A percentile compares a stretch with the other conserved stretches of the same genome.
Evolutionary conservation across 2,888 invertebrate genomes (phyloP).

Genomic region (Sinentomon sp.): DNA sequence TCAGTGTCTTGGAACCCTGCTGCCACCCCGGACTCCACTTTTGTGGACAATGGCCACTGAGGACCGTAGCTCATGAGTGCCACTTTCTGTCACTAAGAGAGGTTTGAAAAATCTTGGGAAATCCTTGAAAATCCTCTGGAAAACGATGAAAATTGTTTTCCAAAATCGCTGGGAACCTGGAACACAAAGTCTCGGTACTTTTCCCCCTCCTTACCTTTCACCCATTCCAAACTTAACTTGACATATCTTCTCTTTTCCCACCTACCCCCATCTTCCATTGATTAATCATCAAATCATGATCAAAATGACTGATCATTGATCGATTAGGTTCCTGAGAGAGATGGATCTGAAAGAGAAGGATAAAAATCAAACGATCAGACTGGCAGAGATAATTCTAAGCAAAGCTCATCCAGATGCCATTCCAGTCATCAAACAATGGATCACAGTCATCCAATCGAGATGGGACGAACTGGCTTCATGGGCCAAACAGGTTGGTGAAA

Average conservation of each 20-base stretch:
- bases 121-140: no score
- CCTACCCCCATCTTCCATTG: no score
- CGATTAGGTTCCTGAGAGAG: conserved; percentile 38
- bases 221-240: neutral
- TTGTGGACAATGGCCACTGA: no score
- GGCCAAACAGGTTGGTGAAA: conserved; percentile 27
- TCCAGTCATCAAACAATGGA: conserved; percentile 96
- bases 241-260: neutral
- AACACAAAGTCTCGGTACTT: no score
- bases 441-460: conserved; percentile 77
- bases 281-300: neutral
- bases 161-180: no score
- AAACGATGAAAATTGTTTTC: no score
- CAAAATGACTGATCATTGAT: neutral
- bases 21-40: no score
- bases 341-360: conserved; percentile 55
- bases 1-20: no score
- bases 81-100: no score
- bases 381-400: conserved; percentile 63
- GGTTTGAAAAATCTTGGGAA: no score
- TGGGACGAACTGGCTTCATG: conserved; percentile 90
- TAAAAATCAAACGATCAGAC: conserved; percentile 55
- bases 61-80: no score
- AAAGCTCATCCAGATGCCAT: conserved; percentile 93
- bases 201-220: no score